Evolutionary conservation across 2,797 vertebrate species (phyloP), one percentile per base, ranked within the genome.

Genomic region (Esox lucius): DNA sequence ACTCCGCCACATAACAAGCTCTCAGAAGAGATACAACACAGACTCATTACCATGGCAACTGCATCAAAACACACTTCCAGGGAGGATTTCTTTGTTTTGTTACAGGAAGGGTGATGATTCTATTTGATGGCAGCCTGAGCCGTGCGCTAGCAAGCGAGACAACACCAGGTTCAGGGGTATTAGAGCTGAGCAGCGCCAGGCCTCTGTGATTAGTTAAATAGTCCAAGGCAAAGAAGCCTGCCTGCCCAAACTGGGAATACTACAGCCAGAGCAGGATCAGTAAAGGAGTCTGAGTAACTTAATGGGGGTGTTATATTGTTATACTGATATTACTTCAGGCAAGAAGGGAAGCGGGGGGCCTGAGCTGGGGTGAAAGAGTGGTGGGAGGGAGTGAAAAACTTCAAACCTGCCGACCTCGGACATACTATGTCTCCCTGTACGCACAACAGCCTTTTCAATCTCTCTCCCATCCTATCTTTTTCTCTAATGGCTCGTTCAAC

Each of bases 1-100:
- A 95, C 95, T 95, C 94, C 90, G 93, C 94, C 95, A 95, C 94
- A 96, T 99, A 99, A 98, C 97, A 97, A 98, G 97, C 96, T 97
- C 98, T 99, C 97, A 94, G 94, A 98, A 99, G 97, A 99, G 96
- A 93, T 93, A 35, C 94, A 96, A 93, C 94, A 89, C 91, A 88
- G 87, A 94, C 95, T 96, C 95, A 97, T 98, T 97, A 96, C 96
- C 95, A 95, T 95, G 94, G 95, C 94, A 96, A 96, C 91, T 83
- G 92, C 93, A 97, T 97, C 96, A 96, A 96, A 97, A 96, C 95
- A 95, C 92, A 94, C 92, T 94, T 93, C 93, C 93, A 95, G 94
- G 93, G 91, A 94, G 96, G 95, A 96, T 95, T 96, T 97, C 96
- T 97, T 95, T 96, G 95, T 97, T 97, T 90, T 97, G 96, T 83